Evolutionary conservation across 2,888 invertebrate genomes (phyloP).

Genomic region (Tinea trinotella): DNA sequence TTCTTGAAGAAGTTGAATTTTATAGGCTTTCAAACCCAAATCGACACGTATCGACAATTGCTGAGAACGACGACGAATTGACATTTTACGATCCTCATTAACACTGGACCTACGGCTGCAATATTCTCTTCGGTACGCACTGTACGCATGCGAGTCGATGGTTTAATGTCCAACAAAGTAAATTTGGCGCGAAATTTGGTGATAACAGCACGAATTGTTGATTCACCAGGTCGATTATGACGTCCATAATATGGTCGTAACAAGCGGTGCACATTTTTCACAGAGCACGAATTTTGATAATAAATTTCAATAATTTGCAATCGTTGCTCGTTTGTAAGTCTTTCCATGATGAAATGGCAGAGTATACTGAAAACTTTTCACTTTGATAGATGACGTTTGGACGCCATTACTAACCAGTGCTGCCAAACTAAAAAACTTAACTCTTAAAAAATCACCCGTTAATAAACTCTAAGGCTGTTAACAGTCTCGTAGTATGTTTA

Average conservation of each 20-base stretch:
- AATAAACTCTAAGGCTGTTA: constrained; percentile 11
- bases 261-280: neutral
- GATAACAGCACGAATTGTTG: neutral
- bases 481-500: neutral
- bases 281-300: neutral
- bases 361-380: neutral
- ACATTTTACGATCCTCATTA: too few relatives aligned
- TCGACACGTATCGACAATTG: too few relatives aligned
- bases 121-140: constrained; percentile 21
- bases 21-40: too few relatives aligned
- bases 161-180: constrained; percentile 16
- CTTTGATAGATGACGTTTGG: neutral
- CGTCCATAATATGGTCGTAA: neutral
- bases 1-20: too few relatives aligned
- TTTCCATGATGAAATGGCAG: neutral
- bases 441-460: constrained; percentile 14
- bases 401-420: constrained; percentile 19
- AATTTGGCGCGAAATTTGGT: neutral
- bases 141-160: constrained; percentile 19
- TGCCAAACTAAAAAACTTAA: constrained; percentile 19
- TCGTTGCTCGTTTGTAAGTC: constrained; percentile 1
- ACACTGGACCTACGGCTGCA: too few relatives aligned
- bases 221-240: neutral
- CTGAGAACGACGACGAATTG: too few relatives aligned
- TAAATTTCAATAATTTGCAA: constrained; percentile 4